These are phyloP conservation scores for Agrenia bidenticulata DNA, from an alignment of 2,888 invertebrate species.

Conservation along the genomic window DNA sequence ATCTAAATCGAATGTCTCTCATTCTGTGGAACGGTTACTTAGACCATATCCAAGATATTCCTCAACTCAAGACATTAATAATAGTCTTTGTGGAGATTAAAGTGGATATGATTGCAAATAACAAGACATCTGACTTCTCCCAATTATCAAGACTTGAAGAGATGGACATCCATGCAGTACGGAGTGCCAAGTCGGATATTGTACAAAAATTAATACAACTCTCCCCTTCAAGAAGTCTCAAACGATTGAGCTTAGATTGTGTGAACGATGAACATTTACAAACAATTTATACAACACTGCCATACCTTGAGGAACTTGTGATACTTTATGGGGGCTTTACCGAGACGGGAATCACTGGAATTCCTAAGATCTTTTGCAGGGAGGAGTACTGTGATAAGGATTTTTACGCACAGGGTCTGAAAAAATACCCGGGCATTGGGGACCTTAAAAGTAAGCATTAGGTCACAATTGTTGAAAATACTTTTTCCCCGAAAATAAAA, in stretches of 20 bases:
- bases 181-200: slow-evolving; percentile 25
- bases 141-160: slow-evolving; percentile 23
- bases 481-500: not conserved
- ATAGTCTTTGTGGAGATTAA: slow-evolving; percentile 39
- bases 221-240: slow-evolving; percentile 24
- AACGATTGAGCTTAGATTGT: slow-evolving; percentile 32
- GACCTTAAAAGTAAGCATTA: slow-evolving; percentile 34
- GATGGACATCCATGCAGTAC: slow-evolving; percentile 38
- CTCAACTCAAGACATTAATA: slow-evolving; percentile 25
- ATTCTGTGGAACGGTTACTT: slow-evolving; percentile 41
- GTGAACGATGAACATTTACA: slow-evolving; percentile 33
- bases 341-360: slow-evolving; percentile 37
- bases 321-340: slow-evolving; percentile 40
- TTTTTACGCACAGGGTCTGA: slow-evolving; percentile 32
- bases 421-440: slow-evolving; percentile 30
- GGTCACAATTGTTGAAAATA: too few species aligned
- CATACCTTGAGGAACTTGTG: slow-evolving; percentile 30
- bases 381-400: slow-evolving; percentile 31
- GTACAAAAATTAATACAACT: slow-evolving; percentile 31
- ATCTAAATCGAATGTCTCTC: slow-evolving; percentile 23
- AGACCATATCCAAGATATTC: slow-evolving; percentile 28
- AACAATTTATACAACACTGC: slow-evolving; percentile 27
- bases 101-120: slow-evolving; percentile 28
- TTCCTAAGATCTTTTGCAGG: slow-evolving; percentile 28
- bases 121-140: slow-evolving; percentile 14